Conservation (phyloP, 2,113 vertebrate species). For the Triplophysa tibetana region DNA sequence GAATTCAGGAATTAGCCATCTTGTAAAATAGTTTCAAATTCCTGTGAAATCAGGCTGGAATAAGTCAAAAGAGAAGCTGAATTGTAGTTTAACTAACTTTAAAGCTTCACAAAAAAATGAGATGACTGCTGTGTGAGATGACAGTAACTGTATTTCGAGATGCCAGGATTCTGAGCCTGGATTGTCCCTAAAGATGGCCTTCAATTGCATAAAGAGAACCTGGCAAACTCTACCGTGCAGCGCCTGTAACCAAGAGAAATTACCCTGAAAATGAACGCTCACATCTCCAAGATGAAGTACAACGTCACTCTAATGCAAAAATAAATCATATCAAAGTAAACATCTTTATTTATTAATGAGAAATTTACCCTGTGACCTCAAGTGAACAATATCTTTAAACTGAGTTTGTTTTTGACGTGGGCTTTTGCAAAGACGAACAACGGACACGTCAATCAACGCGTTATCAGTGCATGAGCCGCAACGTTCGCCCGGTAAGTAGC, state of each 20-base stretch:
- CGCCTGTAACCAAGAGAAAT: constrained; percentile 45
- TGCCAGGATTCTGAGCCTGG: constrained; percentile 17
- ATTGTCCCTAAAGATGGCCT: constrained; percentile 14
- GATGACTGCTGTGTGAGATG: constrained; percentile 39
- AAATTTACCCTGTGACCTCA: constrained; percentile 21
- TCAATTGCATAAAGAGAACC: constrained; percentile 1
- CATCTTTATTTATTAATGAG: constrained; percentile 6
- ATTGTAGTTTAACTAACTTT: no score
- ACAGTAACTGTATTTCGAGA: not conserved
- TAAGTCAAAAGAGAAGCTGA: no score
- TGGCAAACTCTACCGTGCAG: constrained; percentile 18
- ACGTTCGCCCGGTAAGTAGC: not conserved
- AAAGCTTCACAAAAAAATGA: not conserved
- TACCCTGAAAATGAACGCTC: constrained; percentile 10
- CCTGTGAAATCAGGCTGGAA: no score
- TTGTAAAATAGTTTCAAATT: no score
- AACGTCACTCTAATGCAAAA: not conserved
- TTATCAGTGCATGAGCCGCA: constrained; percentile 27
- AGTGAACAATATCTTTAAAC: constrained; percentile 26
- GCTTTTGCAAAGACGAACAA: constrained; percentile 37
- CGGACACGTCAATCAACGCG: constrained; percentile 38
- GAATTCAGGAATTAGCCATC: no score
- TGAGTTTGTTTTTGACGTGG: not conserved
- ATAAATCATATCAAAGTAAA: not conserved
- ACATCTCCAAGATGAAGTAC: not conserved